A percentile compares a stretch with the other conserved stretches of the same genome.
These are phyloP conservation scores for Streblospio benedicti DNA, from an alignment of 1,140 invertebrate species.

Conservation along the genomic window DNA sequence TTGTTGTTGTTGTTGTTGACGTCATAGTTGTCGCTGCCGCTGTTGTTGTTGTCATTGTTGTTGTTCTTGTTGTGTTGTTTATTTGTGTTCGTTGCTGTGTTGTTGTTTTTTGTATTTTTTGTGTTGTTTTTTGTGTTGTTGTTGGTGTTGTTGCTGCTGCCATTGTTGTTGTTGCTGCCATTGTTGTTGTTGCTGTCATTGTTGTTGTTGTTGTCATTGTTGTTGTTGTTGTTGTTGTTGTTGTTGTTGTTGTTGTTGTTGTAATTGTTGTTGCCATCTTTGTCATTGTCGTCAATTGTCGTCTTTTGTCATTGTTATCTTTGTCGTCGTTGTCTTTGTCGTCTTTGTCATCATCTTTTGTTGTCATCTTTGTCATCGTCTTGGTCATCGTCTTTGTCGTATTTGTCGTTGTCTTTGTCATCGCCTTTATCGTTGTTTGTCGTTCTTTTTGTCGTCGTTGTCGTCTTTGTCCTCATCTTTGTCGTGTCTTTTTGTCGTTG, in stretches of 20 bases:
- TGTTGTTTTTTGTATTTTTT: not conserved
- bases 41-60: not conserved
- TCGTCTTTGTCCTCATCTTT: too few relatives aligned
- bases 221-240: not conserved
- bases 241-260: not conserved
- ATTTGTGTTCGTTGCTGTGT: not conserved
- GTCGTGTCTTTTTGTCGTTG: too few relatives aligned
- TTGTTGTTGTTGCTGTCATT: not conserved
- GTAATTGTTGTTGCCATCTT: not conserved
- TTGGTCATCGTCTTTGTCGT: too few relatives aligned
- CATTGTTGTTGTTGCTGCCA: not conserved
- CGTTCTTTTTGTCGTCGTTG: too few relatives aligned
- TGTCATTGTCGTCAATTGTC: not conserved
- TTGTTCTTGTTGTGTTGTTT: not conserved
- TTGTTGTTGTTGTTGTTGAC: too few relatives aligned
- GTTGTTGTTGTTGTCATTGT: not conserved
- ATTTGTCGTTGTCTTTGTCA: too few relatives aligned
- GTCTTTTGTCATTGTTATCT: too few relatives aligned
- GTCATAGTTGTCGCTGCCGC: too few relatives aligned
- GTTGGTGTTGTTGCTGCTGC: slow-evolving; percentile 1
- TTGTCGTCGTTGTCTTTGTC: too few relatives aligned
- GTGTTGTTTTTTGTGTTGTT: not conserved
- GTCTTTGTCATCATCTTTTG: too few relatives aligned
- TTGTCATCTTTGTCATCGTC: too few relatives aligned
- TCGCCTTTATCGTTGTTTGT: too few relatives aligned